These are phyloP conservation scores for Mormyrus lacerda DNA, from an alignment of 2,113 vertebrate species.

Conservation along the genomic window DNA sequence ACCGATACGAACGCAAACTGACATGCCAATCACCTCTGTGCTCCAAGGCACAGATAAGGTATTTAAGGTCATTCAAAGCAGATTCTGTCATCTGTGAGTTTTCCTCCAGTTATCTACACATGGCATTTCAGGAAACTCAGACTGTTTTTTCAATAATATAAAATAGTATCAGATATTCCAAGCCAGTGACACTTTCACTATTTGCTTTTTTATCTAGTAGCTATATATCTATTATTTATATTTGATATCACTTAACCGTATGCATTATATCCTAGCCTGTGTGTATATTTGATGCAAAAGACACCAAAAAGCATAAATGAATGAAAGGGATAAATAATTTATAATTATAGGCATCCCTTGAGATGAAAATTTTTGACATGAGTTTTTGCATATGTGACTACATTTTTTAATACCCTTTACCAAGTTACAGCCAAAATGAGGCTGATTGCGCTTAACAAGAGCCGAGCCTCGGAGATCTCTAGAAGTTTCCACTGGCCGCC, in stretches of 20 bases:
- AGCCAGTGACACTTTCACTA: background rate
- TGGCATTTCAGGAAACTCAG: slow-evolving; percentile 6
- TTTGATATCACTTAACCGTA: background rate
- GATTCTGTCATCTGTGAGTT: background rate
- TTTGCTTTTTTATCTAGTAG: background rate
- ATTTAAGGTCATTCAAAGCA: slow-evolving; percentile 49
- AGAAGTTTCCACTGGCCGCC: background rate
- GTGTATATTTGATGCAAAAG: background rate
- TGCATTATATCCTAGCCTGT: background rate
- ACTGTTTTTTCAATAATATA: slow-evolving; percentile 16
- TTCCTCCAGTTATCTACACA: slow-evolving; percentile 11
- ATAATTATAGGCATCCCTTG: background rate
- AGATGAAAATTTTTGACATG: background rate
- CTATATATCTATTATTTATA: background rate
- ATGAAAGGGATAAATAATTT: background rate
- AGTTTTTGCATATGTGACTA: background rate
- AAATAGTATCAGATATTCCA: slow-evolving; percentile 4
- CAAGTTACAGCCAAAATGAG: background rate
- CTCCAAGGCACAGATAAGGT: slow-evolving; percentile 66
- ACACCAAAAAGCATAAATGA: background rate
- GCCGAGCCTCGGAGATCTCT: background rate
- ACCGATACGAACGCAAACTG: slow-evolving; percentile 68
- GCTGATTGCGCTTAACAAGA: background rate
- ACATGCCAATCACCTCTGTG: slow-evolving; percentile 66
- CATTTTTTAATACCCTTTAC: background rate